phyloP scores from a whole-genome alignment of 1,140 invertebrate species.

The Temnothorax curvispinosus region DNA sequence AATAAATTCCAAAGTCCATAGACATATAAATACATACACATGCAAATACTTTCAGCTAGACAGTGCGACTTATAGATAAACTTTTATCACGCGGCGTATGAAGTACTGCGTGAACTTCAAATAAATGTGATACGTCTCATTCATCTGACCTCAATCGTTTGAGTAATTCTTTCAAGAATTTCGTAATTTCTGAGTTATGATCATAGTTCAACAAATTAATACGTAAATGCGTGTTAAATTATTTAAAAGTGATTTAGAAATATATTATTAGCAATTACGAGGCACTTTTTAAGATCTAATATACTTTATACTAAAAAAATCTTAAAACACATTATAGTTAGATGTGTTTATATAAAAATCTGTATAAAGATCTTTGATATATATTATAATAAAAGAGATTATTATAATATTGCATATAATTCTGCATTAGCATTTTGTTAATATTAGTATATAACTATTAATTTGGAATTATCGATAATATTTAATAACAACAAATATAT shows the following conservation, averaged over 20 bases:
- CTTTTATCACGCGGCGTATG: conserved; percentile 3
- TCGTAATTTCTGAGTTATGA: not conserved
- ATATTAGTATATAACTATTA: not conserved
- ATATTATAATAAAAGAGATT: not conserved
- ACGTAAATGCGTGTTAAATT: not conserved
- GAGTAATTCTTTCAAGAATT: not conserved
- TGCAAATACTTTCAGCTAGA: not conserved
- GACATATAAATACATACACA: not conserved
- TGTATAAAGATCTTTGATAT: too few species aligned
- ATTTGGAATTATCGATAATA: not conserved
- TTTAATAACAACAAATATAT: not conserved
- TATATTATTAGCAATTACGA: not conserved
- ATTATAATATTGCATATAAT: not conserved
- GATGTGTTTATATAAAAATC: too few species aligned
- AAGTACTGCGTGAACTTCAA: not conserved
- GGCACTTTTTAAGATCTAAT: too few species aligned
- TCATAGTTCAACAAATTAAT: not conserved
- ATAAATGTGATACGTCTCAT: not conserved
- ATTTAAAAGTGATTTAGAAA: not conserved
- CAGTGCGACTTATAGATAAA: conserved; percentile 23
- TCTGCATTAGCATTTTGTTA: not conserved
- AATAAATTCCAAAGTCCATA: conserved; percentile 39
- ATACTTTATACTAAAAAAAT: too few species aligned
- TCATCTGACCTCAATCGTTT: not conserved
- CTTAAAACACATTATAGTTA: too few species aligned